Conservation (phyloP, 2,888 invertebrate genomes). For the Catocala fraxini region DNA sequence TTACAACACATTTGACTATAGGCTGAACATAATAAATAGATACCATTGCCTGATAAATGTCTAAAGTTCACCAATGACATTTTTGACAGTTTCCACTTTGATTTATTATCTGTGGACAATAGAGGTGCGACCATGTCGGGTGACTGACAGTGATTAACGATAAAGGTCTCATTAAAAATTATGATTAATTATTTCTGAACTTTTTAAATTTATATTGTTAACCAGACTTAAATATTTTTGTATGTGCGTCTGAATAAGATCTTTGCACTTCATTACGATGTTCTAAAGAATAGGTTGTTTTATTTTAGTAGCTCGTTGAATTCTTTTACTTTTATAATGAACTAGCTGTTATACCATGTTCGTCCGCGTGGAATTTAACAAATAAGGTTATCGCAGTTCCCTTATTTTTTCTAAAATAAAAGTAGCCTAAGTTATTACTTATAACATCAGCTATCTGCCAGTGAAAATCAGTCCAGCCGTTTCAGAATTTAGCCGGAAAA, state of each 20-base stretch:
- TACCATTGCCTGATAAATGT: slow-evolving; percentile 25
- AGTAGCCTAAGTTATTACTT: too few species aligned
- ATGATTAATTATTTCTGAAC: slow-evolving; percentile 39
- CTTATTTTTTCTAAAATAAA: too few species aligned
- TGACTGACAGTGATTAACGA: slow-evolving; percentile 44
- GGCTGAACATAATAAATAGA: slow-evolving; percentile 7
- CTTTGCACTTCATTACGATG: slow-evolving; percentile 10
- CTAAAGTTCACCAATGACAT: slow-evolving; percentile 24
- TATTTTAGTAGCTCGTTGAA: background rate
- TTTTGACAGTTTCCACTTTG: slow-evolving; percentile 38
- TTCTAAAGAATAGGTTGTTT: slow-evolving; percentile 3
- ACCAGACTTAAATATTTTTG: slow-evolving; percentile 1
- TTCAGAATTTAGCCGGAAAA: too few species aligned
- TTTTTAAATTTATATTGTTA: slow-evolving; percentile 10
- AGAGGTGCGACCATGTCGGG: slow-evolving; percentile 28
- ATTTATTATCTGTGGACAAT: slow-evolving; percentile 50
- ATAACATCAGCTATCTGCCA: too few species aligned
- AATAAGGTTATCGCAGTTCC: too few species aligned
- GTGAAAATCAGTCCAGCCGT: too few species aligned
- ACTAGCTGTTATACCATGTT: background rate
- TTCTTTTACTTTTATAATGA: background rate
- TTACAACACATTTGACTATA: background rate
- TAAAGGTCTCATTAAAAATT: slow-evolving; percentile 45
- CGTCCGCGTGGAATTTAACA: too few species aligned
- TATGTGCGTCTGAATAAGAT: slow-evolving; percentile 6